Percentiles rank a stretch among this genome's conserved stretches.
Conservation (phyloP, 1,140 invertebrate genomes). For the Tetramorium alpestre region DNA sequence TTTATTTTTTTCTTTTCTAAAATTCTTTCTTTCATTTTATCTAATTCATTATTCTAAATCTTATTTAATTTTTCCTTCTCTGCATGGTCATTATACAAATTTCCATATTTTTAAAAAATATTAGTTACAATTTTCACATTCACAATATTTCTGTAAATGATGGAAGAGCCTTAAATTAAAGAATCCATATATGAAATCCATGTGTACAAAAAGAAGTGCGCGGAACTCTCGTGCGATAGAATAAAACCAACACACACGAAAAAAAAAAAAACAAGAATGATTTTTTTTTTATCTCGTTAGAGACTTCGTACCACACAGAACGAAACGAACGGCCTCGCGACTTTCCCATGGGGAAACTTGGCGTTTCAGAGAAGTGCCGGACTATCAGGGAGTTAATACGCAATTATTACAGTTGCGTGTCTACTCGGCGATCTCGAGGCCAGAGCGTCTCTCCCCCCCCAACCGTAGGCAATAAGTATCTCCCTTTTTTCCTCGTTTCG, state of each 20-base stretch:
- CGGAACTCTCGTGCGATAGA: not conserved
- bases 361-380: not conserved
- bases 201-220: not conserved
- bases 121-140: not conserved
- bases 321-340: not conserved
- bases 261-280: not conserved
- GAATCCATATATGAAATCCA: not conserved
- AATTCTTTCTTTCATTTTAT: no score
- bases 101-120: not conserved
- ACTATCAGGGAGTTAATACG: conserved; percentile 31
- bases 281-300: not conserved
- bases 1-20: no score
- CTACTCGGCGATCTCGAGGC: not conserved
- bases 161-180: not conserved
- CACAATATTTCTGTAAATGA: not conserved
- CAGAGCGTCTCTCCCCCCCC: not conserved
- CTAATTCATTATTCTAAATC: no score
- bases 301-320: not conserved
- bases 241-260: not conserved
- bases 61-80: no score
- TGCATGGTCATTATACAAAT: no score
- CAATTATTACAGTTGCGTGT: conserved; percentile 16
- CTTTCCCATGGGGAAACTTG: not conserved
- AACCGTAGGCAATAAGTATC: conserved; percentile 29
- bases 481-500: not conserved